Conservation (phyloP, 1,140 invertebrate species). For the Cydia pomonella region DNA sequence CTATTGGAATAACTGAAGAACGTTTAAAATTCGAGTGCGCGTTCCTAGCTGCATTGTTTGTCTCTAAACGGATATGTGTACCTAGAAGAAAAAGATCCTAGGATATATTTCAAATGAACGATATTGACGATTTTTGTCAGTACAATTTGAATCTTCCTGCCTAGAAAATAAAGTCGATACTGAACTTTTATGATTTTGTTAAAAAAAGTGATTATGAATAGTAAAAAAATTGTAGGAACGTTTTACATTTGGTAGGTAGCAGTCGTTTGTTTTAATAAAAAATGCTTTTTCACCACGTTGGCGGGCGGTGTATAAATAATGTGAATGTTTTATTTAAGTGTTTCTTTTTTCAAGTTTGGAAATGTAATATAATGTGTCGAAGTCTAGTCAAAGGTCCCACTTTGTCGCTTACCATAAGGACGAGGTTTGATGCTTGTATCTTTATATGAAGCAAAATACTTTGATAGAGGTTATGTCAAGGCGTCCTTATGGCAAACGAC, state of each 20-base stretch:
- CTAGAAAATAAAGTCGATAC: neutral
- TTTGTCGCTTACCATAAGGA: too few relatives aligned
- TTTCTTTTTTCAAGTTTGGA: conserved; percentile 22
- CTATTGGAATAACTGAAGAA: neutral
- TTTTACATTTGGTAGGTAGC: neutral
- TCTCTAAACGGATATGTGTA: conserved; percentile 13
- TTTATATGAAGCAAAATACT: too few relatives aligned
- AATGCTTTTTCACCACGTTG: conserved; percentile 27
- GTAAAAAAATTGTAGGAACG: neutral
- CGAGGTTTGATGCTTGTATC: too few relatives aligned
- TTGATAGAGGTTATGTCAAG: too few relatives aligned
- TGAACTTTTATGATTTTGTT: neutral
- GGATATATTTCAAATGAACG: neutral
- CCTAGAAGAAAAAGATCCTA: neutral
- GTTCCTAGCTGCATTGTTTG: conserved; percentile 35
- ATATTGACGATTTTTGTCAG: neutral
- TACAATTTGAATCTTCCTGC: neutral
- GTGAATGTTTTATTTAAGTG: conserved; percentile 12
- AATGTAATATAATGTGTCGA: too few relatives aligned
- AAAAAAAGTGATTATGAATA: neutral
- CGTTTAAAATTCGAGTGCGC: conserved; percentile 38
- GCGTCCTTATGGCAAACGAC: too few relatives aligned
- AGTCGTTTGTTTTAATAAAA: conserved; percentile 21
- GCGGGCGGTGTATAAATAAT: conserved; percentile 25
- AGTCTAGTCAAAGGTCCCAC: too few relatives aligned